phyloP scores from a whole-genome alignment of 2,888 invertebrate species.

The Molorchus minor region DNA sequence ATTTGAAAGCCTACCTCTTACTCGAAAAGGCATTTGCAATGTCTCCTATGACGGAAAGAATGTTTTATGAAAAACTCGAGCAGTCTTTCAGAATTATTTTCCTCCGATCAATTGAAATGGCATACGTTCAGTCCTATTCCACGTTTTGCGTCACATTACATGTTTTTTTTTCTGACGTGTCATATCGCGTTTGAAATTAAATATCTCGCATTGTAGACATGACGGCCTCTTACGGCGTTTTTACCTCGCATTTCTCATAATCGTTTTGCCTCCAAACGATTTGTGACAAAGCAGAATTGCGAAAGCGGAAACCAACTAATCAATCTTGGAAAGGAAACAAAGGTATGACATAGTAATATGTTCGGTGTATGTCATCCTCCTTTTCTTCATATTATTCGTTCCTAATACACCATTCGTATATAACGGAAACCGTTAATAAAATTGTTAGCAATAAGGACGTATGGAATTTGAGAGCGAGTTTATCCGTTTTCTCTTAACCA shows the following conservation, averaged over 20 bases:
- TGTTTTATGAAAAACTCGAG: too few species aligned
- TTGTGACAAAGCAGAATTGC: background rate
- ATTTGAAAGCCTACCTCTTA: too few species aligned
- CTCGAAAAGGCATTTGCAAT: too few species aligned
- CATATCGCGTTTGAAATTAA: slow-evolving; percentile 3
- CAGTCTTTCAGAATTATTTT: too few species aligned
- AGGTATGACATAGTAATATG: background rate
- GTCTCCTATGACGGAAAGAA: too few species aligned
- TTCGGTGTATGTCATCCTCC: background rate
- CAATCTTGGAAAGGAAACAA: slow-evolving; percentile 9
- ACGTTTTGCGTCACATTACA: too few species aligned
- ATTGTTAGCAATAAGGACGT: too few species aligned
- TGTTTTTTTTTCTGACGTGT: slow-evolving; percentile 3
- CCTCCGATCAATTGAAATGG: background rate
- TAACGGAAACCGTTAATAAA: too few species aligned
- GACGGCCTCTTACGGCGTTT: slow-evolving; percentile 8
- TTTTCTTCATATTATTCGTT: background rate
- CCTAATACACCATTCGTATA: too few species aligned
- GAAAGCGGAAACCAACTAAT: slow-evolving; percentile 12
- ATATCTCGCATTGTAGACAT: background rate
- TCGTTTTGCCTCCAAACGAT: slow-evolving; percentile 5
- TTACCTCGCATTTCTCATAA: slow-evolving; percentile 8
- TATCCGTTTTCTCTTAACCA: too few species aligned
- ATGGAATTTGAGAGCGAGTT: too few species aligned
- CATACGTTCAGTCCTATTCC: too few species aligned